Evolutionary conservation across 2,113 vertebrate genomes (phyloP), one percentile per base, ranked within the genome.

Genomic region (Forbesichthys agassizii): DNA sequence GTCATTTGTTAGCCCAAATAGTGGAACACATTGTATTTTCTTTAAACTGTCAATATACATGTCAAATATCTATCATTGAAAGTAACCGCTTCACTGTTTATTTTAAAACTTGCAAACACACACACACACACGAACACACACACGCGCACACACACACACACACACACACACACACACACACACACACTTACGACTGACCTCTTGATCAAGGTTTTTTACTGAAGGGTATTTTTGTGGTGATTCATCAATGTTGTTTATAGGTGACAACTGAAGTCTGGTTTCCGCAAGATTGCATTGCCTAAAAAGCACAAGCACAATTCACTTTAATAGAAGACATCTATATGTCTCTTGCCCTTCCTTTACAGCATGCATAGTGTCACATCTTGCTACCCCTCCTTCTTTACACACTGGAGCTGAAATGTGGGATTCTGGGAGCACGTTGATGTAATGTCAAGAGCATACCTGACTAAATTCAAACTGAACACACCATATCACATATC

Each of bases 281-380:
- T 93, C 93, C 62, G 79, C 84, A 48, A 91, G 73, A 73, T 68
- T 88, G 91, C 91, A 93, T 13, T 92, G 63, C 55, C 93, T 93
- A 72, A 77, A 80, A 56, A 73, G 48, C 58, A 13, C 71, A 9
- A 11, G 66, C 3, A 63, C 52, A 59, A 16, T 9, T 62, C 61
- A 36, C 13, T 46, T 68, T 12, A 48, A n/a, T 33, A 53, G 16
- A 27, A 2, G 27, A 27, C 27, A 27, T 27, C 27, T 27, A 27
- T 27, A 2, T 27, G 27, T 27, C 27, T 27, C 27, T 27, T 27
- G 27, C 27, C 27, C 27, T 27, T 27, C 27, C 27, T 27, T 27
- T 27, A 27, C 27, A 27, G 27, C 27, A 27, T 27, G 27, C 27
- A 27, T 27, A 27, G 27, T 27, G 27, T 27, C 27, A 3, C 27